Conservation (phyloP, 2,113 vertebrate genomes). For the Cercopithecus mona region DNA sequence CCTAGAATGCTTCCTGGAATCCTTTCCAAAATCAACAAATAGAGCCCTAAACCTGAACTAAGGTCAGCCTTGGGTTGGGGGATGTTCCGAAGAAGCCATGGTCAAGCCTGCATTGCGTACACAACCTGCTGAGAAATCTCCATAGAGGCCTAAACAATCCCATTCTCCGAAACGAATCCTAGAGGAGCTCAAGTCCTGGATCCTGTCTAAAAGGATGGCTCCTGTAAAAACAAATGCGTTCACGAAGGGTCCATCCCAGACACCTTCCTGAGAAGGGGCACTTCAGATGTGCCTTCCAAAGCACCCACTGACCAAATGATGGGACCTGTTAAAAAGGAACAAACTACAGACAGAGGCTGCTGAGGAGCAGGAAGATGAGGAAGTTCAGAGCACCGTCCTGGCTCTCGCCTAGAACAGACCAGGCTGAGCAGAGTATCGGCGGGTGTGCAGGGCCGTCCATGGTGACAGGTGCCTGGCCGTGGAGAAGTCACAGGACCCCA, state of each 20-base stretch:
- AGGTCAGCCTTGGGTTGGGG: background rate
- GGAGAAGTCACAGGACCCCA: too few species aligned
- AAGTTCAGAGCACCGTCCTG: too few species aligned
- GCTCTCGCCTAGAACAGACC: background rate
- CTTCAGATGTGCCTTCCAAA: background rate
- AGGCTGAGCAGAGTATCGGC: accelerated
- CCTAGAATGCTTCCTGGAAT: background rate
- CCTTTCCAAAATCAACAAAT: background rate
- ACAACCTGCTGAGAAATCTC: too few species aligned
- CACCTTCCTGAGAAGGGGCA: accelerated
- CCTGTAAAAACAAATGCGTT: accelerated
- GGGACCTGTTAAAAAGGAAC: background rate
- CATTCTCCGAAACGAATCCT: background rate
- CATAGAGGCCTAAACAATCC: background rate
- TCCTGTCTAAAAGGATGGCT: background rate
- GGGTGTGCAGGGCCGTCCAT: accelerated
- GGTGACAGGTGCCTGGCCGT: background rate
- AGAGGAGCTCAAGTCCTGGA: accelerated
- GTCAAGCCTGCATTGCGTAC: background rate
- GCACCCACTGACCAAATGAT: too few species aligned
- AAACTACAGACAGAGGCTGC: background rate
- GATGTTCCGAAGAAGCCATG: background rate
- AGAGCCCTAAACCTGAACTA: background rate
- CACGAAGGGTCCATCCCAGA: too few species aligned
- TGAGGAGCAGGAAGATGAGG: background rate